These are phyloP conservation scores for Phoenicopterus ruber DNA, from an alignment of 2,113 vertebrate species.

Conservation along the genomic window DNA sequence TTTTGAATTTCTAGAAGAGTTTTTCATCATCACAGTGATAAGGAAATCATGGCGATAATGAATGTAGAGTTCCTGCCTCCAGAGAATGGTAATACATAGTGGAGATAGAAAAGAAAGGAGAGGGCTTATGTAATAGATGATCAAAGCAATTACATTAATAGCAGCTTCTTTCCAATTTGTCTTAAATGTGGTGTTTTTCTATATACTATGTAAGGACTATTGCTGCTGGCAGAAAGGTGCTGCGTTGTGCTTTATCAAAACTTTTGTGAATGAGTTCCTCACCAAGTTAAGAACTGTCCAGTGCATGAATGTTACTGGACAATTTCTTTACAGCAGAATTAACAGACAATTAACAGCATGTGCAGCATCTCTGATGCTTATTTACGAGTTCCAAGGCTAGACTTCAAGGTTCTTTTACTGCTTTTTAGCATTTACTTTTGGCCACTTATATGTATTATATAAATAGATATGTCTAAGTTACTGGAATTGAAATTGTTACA, in stretches of 20 bases:
- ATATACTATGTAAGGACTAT: not conserved
- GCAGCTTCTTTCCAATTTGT: not conserved
- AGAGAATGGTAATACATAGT: not conserved
- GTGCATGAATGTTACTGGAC: not conserved
- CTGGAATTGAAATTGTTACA: not conserved
- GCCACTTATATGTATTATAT: not conserved
- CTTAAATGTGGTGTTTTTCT: not conserved
- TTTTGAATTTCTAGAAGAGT: not conserved
- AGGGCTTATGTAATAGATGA: not conserved
- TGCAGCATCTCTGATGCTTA: not conserved
- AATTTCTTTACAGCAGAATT: not conserved
- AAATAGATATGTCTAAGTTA: not conserved
- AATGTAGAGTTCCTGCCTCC: not conserved
- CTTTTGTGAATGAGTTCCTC: not conserved
- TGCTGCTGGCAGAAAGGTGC: not conserved
- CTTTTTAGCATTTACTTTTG: not conserved
- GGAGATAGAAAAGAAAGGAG: not conserved
- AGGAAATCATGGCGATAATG: not conserved
- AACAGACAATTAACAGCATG: not conserved
- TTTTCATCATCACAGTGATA: not conserved
- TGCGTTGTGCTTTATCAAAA: not conserved
- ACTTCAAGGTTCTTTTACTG: too few relatives aligned
- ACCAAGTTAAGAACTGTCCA: not conserved
- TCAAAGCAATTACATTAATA: not conserved
- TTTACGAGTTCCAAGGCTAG: not conserved